phyloP scores from a whole-genome alignment of 2,113 vertebrate genomes.

The Siniperca knerii region DNA sequence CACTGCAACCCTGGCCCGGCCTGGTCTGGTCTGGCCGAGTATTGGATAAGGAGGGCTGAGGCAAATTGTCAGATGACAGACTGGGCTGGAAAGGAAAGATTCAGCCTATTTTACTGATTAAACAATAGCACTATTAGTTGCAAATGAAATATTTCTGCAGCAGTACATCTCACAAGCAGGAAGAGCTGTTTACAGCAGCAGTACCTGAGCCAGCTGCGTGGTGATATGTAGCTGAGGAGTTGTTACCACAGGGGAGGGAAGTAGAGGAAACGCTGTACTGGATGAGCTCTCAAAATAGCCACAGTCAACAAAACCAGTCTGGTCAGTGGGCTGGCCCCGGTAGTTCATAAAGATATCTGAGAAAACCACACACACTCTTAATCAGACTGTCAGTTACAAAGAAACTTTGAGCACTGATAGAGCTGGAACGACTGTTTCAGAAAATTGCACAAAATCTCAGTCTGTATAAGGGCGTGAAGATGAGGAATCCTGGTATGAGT shows the following conservation, averaged over 20 bases:
- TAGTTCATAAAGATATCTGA: constrained; percentile 85
- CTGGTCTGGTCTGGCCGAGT: constrained; percentile 59
- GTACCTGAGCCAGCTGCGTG: constrained; percentile 80
- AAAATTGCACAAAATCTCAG: background rate
- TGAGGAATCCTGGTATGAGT: background rate
- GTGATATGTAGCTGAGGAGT: constrained; percentile 70
- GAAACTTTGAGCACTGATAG: background rate
- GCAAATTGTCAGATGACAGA: constrained; percentile 65
- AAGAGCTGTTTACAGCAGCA: background rate
- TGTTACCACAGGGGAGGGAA: constrained; percentile 52
- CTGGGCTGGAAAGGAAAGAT: constrained; percentile 67
- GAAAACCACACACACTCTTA: constrained; percentile 21
- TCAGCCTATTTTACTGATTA: background rate
- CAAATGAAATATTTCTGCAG: background rate
- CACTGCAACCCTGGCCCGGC: constrained; percentile 63
- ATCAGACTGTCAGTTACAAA: background rate
- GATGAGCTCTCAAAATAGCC: constrained; percentile 78
- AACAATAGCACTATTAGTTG: background rate
- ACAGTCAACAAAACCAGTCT: constrained; percentile 76
- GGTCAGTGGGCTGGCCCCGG: constrained; percentile 75
- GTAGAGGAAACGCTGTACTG: constrained; percentile 58
- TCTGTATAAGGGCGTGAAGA: no score
- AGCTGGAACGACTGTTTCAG: background rate
- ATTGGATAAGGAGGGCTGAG: constrained; percentile 70
- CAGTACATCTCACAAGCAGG: background rate